These are phyloP conservation scores for Bellardia bayeri DNA, from an alignment of 2,888 invertebrate species.

Conservation along the genomic window DNA sequence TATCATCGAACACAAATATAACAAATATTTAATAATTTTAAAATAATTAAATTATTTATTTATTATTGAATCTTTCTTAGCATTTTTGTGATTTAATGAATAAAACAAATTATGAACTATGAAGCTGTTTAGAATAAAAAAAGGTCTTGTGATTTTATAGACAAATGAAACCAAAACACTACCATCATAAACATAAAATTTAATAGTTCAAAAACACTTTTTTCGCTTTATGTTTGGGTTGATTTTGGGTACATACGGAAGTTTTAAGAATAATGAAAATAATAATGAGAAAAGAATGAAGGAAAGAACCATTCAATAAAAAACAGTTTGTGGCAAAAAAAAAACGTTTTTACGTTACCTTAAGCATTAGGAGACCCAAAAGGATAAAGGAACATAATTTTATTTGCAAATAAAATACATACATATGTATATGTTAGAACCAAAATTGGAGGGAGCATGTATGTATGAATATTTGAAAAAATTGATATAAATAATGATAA, in stretches of 20 bases:
- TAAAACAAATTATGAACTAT: neutral
- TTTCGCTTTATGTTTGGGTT: constrained; percentile 4
- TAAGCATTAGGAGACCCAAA: constrained; percentile 38
- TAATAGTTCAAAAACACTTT: constrained; percentile 29
- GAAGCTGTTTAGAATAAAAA: neutral
- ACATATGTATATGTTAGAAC: neutral
- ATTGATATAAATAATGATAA: constrained; percentile 51
- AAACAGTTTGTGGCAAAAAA: constrained; percentile 69
- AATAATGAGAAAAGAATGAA: neutral
- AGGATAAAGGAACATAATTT: constrained; percentile 4
- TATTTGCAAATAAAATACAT: neutral
- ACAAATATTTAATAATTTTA: neutral
- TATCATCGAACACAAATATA: neutral
- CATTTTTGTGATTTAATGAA: too few relatives aligned
- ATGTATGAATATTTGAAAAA: constrained; percentile 10
- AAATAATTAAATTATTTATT: neutral
- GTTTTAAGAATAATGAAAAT: constrained; percentile 13
- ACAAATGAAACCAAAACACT: too few relatives aligned
- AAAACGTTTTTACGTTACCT: constrained; percentile 61
- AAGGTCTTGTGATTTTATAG: neutral
- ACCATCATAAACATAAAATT: constrained; percentile 25
- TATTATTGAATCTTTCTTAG: neutral
- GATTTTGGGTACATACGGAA: constrained; percentile 8
- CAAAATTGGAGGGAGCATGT: neutral
- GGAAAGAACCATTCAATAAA: constrained; percentile 60